Conservation (phyloP, 53 echinoderm and acorn worm genomes). For the Zoroaster sp. region DNA sequence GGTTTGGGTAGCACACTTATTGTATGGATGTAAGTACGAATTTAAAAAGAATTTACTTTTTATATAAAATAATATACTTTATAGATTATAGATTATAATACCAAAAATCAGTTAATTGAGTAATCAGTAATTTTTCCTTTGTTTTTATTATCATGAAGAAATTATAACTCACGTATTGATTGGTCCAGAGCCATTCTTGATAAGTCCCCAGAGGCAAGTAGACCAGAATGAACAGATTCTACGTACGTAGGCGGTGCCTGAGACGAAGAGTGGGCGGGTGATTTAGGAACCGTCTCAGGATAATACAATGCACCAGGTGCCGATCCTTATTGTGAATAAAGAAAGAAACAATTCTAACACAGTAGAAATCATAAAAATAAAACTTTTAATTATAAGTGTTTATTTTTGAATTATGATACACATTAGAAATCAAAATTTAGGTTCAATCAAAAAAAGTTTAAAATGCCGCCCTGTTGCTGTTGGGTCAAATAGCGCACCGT, state of each 20-base stretch:
- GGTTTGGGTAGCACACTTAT: neutral
- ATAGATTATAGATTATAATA: neutral
- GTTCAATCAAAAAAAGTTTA: neutral
- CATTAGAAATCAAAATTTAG: neutral
- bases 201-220: neutral
- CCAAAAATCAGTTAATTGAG: neutral
- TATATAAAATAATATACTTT: neutral
- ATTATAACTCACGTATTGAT: constrained; percentile 43
- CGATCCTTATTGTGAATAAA: neutral
- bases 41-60: neutral
- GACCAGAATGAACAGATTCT: neutral
- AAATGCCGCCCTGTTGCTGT: too few relatives aligned
- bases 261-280: neutral
- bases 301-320: too few relatives aligned
- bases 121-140: neutral
- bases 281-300: neutral
- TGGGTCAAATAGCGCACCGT: too few relatives aligned
- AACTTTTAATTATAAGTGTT: too few relatives aligned
- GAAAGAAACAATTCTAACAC: neutral
- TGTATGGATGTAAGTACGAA: neutral
- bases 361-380: neutral
- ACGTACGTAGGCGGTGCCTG: neutral
- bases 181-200: neutral
- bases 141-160: constrained; percentile 30
- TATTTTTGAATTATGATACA: neutral